Conservation (phyloP, 2,888 invertebrate species). For the Leptopilina syphax region DNA sequence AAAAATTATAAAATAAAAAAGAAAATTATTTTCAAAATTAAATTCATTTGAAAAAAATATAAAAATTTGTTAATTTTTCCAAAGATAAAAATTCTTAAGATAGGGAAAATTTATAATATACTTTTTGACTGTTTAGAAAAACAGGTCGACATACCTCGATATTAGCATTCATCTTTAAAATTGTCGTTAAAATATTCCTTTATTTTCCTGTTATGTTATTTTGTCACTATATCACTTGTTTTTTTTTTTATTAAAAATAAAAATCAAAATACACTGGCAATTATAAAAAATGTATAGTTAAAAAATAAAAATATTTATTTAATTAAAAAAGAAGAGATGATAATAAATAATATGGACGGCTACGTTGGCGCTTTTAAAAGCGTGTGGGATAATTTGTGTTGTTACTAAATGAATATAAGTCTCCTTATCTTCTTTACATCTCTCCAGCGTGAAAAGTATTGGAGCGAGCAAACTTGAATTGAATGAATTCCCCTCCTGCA, state of each 20-base stretch:
- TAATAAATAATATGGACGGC: no score
- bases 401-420: not conserved
- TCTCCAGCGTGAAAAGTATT: not conserved
- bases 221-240: not conserved
- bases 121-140: no score
- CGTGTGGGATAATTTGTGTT: not conserved
- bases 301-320: no score
- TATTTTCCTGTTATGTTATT: not conserved
- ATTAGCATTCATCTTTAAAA: not conserved
- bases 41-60: no score
- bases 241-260: not conserved
- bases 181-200: not conserved
- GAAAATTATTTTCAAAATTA: no score
- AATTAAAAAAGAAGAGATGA: no score
- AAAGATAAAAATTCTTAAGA: not conserved
- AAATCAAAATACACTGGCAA: no score
- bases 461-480: slow-evolving; percentile 8
- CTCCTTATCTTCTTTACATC: not conserved
- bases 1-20: no score
- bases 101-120: no score
- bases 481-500: not conserved
- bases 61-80: not conserved
- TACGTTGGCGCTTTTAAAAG: not conserved
- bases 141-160: not conserved
- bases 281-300: no score